Conservation (phyloP, 1,140 invertebrate genomes). For the Rhyacophila brunnea region DNA sequence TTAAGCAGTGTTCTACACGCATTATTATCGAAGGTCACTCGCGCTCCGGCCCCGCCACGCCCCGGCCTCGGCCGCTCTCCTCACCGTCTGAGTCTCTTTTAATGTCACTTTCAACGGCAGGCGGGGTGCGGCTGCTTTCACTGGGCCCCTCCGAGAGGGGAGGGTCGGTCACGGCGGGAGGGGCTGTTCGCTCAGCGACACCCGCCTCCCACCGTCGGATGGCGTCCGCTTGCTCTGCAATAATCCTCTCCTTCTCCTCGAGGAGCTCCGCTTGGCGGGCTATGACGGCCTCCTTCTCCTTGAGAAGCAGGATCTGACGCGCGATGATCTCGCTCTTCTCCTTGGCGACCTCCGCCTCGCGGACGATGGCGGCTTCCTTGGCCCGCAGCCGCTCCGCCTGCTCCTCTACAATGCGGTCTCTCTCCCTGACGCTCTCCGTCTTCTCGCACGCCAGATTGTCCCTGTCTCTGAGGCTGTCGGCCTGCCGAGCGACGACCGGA, state of each 20-base stretch:
- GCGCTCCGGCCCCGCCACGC: slow-evolving; percentile 1
- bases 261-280: slow-evolving; percentile 7
- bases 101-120: neutral
- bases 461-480: slow-evolving; percentile 3
- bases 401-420: slow-evolving; percentile 21
- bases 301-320: slow-evolving; percentile 17
- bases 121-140: slow-evolving; percentile 3
- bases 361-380: slow-evolving; percentile 17
- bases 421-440: slow-evolving; percentile 16
- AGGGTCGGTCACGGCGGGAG: too few species aligned
- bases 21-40: slow-evolving; percentile 32
- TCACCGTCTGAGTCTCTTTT: neutral
- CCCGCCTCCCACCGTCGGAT: neutral
- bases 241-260: slow-evolving; percentile 23
- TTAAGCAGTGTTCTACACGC: slow-evolving; percentile 24
- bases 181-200: slow-evolving; percentile 6
- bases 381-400: slow-evolving; percentile 1
- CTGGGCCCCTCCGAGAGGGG: neutral
- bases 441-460: slow-evolving; percentile 5
- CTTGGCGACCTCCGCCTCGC: slow-evolving; percentile 17
- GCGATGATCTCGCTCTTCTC: slow-evolving; percentile 28
- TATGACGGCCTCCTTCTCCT: slow-evolving; percentile 27
- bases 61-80: slow-evolving; percentile 2
- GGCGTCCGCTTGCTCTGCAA: slow-evolving; percentile 19
- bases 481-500: neutral